Base-by-base conservation (phyloP, 2,113 vertebrate genomes). In the Orientallactaga bullata region DNA sequence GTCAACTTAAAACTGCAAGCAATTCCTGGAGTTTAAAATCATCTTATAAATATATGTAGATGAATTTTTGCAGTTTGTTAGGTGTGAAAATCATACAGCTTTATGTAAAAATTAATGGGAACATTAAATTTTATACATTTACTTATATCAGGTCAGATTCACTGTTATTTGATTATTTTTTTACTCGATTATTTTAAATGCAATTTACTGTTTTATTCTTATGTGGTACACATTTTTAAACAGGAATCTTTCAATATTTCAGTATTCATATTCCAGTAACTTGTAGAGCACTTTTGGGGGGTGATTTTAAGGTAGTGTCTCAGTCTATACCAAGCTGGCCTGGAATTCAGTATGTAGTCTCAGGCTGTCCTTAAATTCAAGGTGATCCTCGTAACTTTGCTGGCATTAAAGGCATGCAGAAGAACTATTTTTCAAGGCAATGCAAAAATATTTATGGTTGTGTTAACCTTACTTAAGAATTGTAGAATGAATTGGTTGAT, bases 11-110 rank as follows among this genome's bases (percentile, higher is more conserved):
- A 94, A 85, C 35, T 95, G 89, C 86, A 84, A 91, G 90, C 95
- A 96, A 93, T 96, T 96, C 42, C 88, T 94, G 85, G 79, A 97
- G 95, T 94, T 96, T 93, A 83, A 97, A 92, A 88, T 77, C 92
- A 93, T 96, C 71, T 94, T 96, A 93, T 77, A 91, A 95, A 94
- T 94, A 96, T 93, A 93, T 92, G 93, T 88, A 47, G 83, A 95
- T 97, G 93, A 95, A 92, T 88, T 90, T 95, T 96, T 95, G 28
- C 92, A 97, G 89, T 95, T 96, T 96, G 95, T 90, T 95, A 96
- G 91, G 92, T 97, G 96, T 95, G 94, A 97, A 96, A 95, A 94
- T 97, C 81, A 93, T 95, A 94, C 47, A 92, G 76, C 66, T 96
- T 96, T 94, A 96, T 93, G 89, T 88, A 93, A 96, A 96, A 90